Percentiles rank a stretch among this genome's conserved stretches.
Conservation (phyloP, 2,797 vertebrate genomes). For the Characodon lateralis region DNA sequence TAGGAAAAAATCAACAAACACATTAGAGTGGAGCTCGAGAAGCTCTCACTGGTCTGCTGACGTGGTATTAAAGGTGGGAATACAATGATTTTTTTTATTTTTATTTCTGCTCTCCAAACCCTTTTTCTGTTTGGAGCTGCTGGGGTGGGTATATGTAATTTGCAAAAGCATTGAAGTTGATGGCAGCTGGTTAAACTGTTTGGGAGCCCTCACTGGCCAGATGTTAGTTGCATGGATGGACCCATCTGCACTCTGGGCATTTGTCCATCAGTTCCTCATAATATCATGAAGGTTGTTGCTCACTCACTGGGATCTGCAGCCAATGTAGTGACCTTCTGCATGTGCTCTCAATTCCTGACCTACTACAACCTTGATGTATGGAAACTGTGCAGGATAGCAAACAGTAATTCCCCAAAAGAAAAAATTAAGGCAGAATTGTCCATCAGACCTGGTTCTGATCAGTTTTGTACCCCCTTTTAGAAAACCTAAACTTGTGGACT, state of each 20-base stretch:
- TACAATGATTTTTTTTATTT: background rate
- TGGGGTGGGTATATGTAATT: constrained; percentile 8
- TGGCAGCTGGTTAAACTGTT: constrained; percentile 46
- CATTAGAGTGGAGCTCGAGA: constrained; percentile 1
- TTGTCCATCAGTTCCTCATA: constrained; percentile 40
- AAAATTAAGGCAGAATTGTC: background rate
- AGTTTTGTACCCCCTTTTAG: no score
- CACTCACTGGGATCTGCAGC: constrained; percentile 15
- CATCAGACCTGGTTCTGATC: background rate
- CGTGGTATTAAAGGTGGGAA: constrained; percentile 10
- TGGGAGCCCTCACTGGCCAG: constrained; percentile 37
- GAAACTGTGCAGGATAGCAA: background rate
- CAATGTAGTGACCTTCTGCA: constrained; percentile 31
- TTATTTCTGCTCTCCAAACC: background rate
- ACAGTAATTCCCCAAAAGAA: background rate
- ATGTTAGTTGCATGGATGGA: constrained; percentile 40
- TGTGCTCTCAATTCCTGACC: constrained; percentile 12
- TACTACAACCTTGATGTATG: constrained; percentile 1
- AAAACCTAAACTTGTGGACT: no score
- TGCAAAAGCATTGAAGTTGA: constrained; percentile 25
- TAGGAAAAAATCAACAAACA: constrained; percentile 15
- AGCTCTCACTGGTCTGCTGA: constrained; percentile 2
- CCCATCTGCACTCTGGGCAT: constrained; percentile 34
- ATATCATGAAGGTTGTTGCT: constrained; percentile 23
- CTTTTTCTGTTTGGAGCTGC: constrained; percentile 4